Conservation (phyloP, 2,797 vertebrate genomes). For the Anguilla anguilla region DNA sequence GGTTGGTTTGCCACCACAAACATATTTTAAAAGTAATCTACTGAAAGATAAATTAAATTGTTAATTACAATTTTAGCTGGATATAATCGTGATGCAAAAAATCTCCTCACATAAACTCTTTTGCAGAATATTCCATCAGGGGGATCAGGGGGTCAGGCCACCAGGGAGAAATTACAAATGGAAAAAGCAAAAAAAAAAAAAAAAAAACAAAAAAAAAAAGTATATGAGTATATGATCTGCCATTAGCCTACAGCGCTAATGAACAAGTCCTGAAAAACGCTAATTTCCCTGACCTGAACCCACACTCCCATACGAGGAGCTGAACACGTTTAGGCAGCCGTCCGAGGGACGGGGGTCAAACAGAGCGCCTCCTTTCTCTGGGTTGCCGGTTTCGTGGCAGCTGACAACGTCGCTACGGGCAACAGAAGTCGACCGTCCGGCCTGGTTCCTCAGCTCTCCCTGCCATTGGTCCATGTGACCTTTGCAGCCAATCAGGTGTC, state of each 20-base stretch:
- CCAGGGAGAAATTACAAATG: background rate
- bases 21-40: background rate
- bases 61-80: slow-evolving; percentile 2
- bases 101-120: slow-evolving; percentile 34
- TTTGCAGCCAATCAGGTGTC: slow-evolving; percentile 15
- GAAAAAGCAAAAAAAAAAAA: slow-evolving; percentile 25
- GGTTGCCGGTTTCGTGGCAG: background rate
- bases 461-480: slow-evolving; percentile 12
- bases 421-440: slow-evolving; percentile 28
- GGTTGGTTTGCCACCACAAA: slow-evolving; percentile 17
- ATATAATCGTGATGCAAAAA: slow-evolving; percentile 33
- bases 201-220: too few species aligned
- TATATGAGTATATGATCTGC: slow-evolving; percentile 30
- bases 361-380: background rate
- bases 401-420: background rate
- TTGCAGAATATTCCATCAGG: slow-evolving; percentile 2
- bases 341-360: slow-evolving; percentile 4
- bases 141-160: background rate
- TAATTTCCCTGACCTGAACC: background rate
- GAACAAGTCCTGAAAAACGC: slow-evolving; percentile 1
- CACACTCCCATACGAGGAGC: background rate
- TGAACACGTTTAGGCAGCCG: background rate
- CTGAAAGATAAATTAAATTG: slow-evolving; percentile 14
- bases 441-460: slow-evolving; percentile 14
- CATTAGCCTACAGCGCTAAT: background rate